Evolutionary conservation across 2,113 vertebrate genomes (phyloP).

Genomic region (Procapra przewalskii): DNA sequence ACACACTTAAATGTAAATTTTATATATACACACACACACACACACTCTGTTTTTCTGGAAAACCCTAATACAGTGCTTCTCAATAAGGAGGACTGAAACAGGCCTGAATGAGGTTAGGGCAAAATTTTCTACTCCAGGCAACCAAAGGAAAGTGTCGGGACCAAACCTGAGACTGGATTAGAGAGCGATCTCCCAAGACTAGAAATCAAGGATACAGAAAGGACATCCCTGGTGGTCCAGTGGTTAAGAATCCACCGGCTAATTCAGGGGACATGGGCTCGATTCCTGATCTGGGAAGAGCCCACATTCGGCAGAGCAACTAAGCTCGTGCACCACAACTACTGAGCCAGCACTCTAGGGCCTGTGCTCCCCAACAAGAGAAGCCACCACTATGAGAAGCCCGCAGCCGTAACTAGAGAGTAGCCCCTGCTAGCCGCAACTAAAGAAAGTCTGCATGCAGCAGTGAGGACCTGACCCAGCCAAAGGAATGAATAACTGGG

Average conservation of each 20-base stretch:
- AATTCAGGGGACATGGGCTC: background rate
- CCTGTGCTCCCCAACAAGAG: background rate
- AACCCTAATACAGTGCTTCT: background rate
- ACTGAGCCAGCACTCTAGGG: background rate
- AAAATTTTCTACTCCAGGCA: background rate
- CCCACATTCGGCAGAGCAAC: rapidly evolving
- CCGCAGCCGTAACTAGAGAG: rapidly evolving
- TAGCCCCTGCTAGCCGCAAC: rapidly evolving
- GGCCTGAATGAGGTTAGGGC: background rate
- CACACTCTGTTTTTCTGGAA: background rate
- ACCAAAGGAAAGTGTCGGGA: background rate
- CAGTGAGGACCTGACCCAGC: background rate
- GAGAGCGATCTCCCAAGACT: rapidly evolving
- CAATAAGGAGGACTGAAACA: background rate
- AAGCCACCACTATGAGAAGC: background rate
- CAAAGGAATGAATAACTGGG: background rate
- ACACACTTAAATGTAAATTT: background rate
- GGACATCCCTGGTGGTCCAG: background rate
- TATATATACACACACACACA: background rate
- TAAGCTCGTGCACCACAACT: background rate
- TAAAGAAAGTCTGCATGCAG: background rate
- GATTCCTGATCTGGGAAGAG: background rate
- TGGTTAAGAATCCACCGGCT: background rate
- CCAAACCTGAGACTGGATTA: background rate
- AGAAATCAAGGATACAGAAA: background rate